Evolutionary conservation across 92 coral and sea anemone species (phyloP), one percentile per base, ranked within the genome.

Genomic region (Porites cylindrica): DNA sequence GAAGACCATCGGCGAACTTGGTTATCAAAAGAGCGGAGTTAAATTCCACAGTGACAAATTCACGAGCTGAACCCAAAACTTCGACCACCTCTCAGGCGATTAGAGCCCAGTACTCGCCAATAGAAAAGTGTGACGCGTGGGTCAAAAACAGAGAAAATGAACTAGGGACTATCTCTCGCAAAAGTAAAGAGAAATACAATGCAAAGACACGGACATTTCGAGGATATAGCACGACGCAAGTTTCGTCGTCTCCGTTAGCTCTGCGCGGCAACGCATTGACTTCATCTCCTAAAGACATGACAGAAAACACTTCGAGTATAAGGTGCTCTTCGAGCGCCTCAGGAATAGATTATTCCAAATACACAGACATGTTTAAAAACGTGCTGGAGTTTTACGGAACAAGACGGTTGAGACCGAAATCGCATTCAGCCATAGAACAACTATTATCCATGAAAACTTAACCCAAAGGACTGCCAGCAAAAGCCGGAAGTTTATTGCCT

Each of bases 301-400:
- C 80, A 8, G 87, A 83, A 3, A 65, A 53, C 62, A 18, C 62
- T 17, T 14, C 82, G 51, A 77, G 7, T 70, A 1, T 61, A 23
- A 16, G 53, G 20, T 32, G 51, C 56, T 24, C 87, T 8, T 51
- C 65, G 18, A 6, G 77, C 66, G 19, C 87, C 14, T 26, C 88
- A 17, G 72, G 66, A 9, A 77, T 91, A 66, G 98, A 95, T 85
- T 95, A 93, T 66, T 95, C 98, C 0, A 83, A 92, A 70, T 95
- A 95, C 56, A 95, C 96, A 14, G 96, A 95, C 70, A 95, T 95
- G 98, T 95, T 95, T 51, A 93, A 93, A 63, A 95, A 95, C 66
- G 98, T 95, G 6, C 50, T 95, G 82, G 98, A 95, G 38, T 95
- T 88, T 93, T 95, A 95, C 69, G 98, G 98, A 51, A 85, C 94